Evolutionary conservation across 2,113 vertebrate genomes (phyloP).

Genomic region (Myrmecophaga tridactyla): DNA sequence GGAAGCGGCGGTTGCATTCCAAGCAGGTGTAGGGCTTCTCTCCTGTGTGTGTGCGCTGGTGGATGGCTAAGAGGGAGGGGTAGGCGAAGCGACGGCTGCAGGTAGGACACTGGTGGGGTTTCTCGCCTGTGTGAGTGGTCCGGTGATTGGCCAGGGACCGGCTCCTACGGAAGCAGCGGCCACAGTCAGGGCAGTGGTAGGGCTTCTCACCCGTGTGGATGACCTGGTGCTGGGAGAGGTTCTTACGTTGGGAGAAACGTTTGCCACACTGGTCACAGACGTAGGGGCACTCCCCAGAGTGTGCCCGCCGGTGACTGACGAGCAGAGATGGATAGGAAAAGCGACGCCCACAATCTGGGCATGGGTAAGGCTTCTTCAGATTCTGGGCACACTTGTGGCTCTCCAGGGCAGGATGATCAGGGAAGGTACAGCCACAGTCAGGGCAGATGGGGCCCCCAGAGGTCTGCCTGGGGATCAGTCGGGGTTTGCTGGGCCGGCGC

Average conservation of each 20-base stretch:
- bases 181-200: slow-evolving; percentile 70
- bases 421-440: slow-evolving; percentile 75
- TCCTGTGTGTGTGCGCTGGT: slow-evolving; percentile 73
- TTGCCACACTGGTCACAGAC: slow-evolving; percentile 76
- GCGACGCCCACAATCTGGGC: slow-evolving; percentile 65
- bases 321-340: slow-evolving; percentile 66
- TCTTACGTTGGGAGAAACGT: slow-evolving; percentile 76
- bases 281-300: slow-evolving; percentile 76
- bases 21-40: slow-evolving; percentile 78
- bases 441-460: slow-evolving; percentile 73
- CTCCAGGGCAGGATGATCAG: slow-evolving; percentile 55
- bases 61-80: slow-evolving; percentile 67
- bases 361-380: slow-evolving; percentile 61
- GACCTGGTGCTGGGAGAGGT: slow-evolving; percentile 66
- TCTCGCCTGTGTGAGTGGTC: slow-evolving; percentile 61
- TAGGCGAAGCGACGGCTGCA: slow-evolving; percentile 77
- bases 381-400: slow-evolving; percentile 76
- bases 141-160: slow-evolving; percentile 74
- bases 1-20: slow-evolving; percentile 71
- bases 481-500: slow-evolving; percentile 68
- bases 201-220: slow-evolving; percentile 71
- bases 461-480: slow-evolving; percentile 68
- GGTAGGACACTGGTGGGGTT: slow-evolving; percentile 71
- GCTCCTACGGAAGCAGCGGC: slow-evolving; percentile 58
- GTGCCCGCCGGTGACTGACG: slow-evolving; percentile 67